Conservation (phyloP, 2,797 vertebrate genomes). For the Sebastes trivittatus region DNA sequence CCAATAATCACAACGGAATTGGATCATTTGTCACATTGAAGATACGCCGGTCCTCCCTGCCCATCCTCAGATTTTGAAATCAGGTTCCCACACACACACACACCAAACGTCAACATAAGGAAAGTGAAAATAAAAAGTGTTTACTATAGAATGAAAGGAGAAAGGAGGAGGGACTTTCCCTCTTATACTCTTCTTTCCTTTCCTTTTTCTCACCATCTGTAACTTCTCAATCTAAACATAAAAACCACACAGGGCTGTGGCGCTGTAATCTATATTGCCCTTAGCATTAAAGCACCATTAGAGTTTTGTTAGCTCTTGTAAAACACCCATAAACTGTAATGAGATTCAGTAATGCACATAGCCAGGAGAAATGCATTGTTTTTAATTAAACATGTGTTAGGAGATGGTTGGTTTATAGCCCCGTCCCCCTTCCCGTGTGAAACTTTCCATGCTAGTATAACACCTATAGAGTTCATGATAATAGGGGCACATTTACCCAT, state of each 20-base stretch:
- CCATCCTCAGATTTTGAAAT: not conserved
- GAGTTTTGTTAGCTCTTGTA: conserved; percentile 19
- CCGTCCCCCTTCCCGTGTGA: not conserved
- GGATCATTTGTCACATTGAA: conserved; percentile 29
- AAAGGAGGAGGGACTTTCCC: not conserved
- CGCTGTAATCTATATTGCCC: not conserved
- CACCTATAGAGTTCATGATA: not conserved
- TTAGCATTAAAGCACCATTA: not conserved
- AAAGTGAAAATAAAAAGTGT: conserved; percentile 23
- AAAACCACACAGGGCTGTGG: conserved; percentile 8
- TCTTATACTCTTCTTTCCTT: not conserved
- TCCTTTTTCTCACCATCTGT: conserved; percentile 12
- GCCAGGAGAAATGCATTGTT: conserved; percentile 9
- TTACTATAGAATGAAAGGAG: not conserved
- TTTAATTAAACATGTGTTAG: conserved; percentile 1
- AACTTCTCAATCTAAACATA: not conserved
- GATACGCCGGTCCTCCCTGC: conserved; percentile 4
- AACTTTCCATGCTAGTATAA: not conserved
- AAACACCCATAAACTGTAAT: conserved; percentile 31
- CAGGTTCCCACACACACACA: not conserved
- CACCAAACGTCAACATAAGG: not conserved
- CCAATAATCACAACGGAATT: conserved; percentile 21
- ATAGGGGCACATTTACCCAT: too few relatives aligned
- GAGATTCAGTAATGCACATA: conserved; percentile 19
- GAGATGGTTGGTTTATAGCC: conserved; percentile 6